Percentiles rank a stretch among this genome's conserved stretches.
Conservation (phyloP, 2,797 vertebrate species). For the Microctenopoma stevenorrisi region DNA sequence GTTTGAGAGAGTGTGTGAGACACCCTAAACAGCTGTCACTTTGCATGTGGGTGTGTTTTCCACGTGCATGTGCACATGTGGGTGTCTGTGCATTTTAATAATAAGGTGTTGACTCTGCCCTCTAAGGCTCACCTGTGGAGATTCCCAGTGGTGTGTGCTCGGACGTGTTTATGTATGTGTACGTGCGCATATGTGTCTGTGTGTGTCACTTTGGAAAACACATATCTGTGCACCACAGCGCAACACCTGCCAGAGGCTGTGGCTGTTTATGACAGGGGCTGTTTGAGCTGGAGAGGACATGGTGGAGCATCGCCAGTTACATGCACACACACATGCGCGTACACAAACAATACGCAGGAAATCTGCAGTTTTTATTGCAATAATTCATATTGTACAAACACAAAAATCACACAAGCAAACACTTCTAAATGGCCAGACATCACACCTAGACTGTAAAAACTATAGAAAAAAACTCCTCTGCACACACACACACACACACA, state of each 20-base stretch:
- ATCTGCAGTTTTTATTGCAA: slow-evolving; percentile 47
- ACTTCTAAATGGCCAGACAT: slow-evolving; percentile 57
- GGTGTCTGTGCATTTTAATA: slow-evolving; percentile 78
- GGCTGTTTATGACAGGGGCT: slow-evolving; percentile 87
- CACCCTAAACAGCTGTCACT: slow-evolving; percentile 69
- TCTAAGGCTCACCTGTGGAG: slow-evolving; percentile 77
- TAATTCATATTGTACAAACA: slow-evolving; percentile 58
- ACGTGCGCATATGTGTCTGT: slow-evolving; percentile 1
- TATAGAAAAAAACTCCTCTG: slow-evolving; percentile 45
- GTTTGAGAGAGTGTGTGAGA: slow-evolving; percentile 45
- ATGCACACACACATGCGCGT: slow-evolving; percentile 22
- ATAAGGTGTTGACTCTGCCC: slow-evolving; percentile 79
- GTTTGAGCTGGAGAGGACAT: slow-evolving; percentile 78
- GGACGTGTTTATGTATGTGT: slow-evolving; percentile 27
- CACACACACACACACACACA: slow-evolving; percentile 77
- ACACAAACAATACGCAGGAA: slow-evolving; percentile 28
- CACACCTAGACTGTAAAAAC: slow-evolving; percentile 52
- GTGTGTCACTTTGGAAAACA: slow-evolving; percentile 71
- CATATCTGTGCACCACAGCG: slow-evolving; percentile 82
- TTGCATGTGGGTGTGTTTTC: slow-evolving; percentile 37
- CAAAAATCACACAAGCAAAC: slow-evolving; percentile 64
- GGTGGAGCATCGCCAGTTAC: slow-evolving; percentile 50
- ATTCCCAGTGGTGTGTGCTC: slow-evolving; percentile 66
- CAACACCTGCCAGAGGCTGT: slow-evolving; percentile 93
- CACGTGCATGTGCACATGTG: slow-evolving; percentile 56